Evolutionary conservation across 2,888 invertebrate species (phyloP).

Genomic region (Allygus modestus): DNA sequence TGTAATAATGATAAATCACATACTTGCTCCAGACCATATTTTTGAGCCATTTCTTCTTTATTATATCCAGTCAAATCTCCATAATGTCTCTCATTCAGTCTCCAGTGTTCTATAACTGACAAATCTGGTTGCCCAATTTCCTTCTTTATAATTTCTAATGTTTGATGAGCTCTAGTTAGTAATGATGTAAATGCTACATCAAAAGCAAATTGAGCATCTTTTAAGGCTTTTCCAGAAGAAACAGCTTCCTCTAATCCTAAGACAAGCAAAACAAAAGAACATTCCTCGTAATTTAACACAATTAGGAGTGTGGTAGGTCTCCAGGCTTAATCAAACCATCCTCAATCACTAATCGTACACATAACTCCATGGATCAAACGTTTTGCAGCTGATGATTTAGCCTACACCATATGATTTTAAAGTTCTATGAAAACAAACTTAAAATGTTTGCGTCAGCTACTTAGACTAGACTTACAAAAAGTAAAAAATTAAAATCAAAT

Average conservation of each 20-base stretch:
- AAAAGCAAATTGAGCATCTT: constrained; percentile 72
- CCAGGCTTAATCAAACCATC: too few species aligned
- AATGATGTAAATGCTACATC: constrained; percentile 74
- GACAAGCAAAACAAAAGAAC: constrained; percentile 13
- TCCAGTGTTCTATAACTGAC: constrained; percentile 73
- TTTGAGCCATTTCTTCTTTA: constrained; percentile 73
- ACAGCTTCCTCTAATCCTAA: constrained; percentile 73
- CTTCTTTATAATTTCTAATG: constrained; percentile 72
- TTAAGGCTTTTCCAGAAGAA: constrained; percentile 73
- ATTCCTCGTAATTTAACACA: too few species aligned
- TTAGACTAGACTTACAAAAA: too few species aligned
- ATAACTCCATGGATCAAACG: too few species aligned
- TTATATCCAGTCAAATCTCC: constrained; percentile 74
- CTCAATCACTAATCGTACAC: too few species aligned
- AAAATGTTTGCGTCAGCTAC: too few species aligned
- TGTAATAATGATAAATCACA: too few species aligned
- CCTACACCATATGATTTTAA: too few species aligned
- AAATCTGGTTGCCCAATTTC: constrained; percentile 72
- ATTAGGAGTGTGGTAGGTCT: too few species aligned
- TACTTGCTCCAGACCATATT: constrained; percentile 74
- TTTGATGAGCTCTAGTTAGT: constrained; percentile 73
- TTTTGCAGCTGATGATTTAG: too few species aligned
- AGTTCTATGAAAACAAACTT: too few species aligned
- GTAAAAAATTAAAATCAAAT: too few species aligned
- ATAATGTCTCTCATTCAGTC: constrained; percentile 74